Evolutionary conservation across 1,140 invertebrate species (phyloP).

Genomic region (Bombus pascuorum): DNA sequence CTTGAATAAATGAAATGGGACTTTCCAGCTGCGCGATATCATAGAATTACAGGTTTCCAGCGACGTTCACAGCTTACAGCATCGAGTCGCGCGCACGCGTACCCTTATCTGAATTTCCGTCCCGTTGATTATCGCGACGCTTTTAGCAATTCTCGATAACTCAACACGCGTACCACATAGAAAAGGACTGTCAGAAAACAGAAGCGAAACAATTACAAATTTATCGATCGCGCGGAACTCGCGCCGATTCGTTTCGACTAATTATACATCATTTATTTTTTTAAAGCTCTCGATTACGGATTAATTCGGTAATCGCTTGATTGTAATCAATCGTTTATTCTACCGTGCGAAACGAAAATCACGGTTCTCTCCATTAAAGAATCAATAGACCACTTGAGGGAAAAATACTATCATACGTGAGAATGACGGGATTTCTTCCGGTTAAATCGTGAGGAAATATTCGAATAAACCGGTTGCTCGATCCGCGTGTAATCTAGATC

Average conservation of each 20-base stretch:
- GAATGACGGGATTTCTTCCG: neutral
- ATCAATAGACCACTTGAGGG: neutral
- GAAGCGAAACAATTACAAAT: neutral
- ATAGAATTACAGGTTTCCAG: conserved; percentile 9
- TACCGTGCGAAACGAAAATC: neutral
- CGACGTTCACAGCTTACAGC: neutral
- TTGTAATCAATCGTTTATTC: too few relatives aligned
- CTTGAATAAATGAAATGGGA: neutral
- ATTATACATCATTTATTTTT: neutral
- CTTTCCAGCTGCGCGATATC: neutral
- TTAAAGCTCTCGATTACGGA: neutral
- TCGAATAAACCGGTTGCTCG: conserved; percentile 1
- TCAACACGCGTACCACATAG: neutral
- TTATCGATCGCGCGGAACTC: neutral
- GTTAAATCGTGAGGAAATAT: neutral
- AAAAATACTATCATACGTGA: neutral
- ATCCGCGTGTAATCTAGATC: neutral
- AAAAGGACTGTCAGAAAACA: neutral
- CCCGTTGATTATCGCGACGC: conserved; percentile 40
- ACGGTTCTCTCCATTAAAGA: neutral
- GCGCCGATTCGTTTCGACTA: neutral
- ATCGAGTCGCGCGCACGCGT: conserved; percentile 2
- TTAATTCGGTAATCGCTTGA: too few relatives aligned
- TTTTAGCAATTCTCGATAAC: conserved; percentile 28
- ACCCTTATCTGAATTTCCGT: conserved; percentile 51